Base-by-base conservation (phyloP, 2,797 vertebrate genomes). In the Uromys caudimaculatus region DNA sequence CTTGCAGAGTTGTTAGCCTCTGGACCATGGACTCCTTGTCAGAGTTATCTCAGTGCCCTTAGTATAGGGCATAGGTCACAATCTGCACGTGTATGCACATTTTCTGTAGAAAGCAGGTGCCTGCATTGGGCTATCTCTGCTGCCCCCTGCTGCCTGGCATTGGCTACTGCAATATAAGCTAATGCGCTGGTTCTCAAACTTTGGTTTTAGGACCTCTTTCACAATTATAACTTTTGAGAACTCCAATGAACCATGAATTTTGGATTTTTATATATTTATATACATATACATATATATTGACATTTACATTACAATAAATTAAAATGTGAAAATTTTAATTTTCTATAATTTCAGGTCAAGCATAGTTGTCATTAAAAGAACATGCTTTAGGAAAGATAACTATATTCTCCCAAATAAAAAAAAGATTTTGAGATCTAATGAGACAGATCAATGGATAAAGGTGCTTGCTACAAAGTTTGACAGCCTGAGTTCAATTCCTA, bases 71-170 rank as follows among this genome's bases (percentile, higher is more conserved):
- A 1, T 23, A 58, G 54, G 67, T 50, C 67, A 69, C 52, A 47
- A 47, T 54, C 76, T 27, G 21, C 1, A 14, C 35, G 8, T 1
- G 7, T 32, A 21, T 6, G n/a, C 0, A n/a, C 47, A 5, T 24
- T 82, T 47, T 11, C 77, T 19, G 16, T 38, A 62, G 77, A 54
- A 77, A 35, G 35, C 2, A 14, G 17, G 4, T 13, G 8, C 76
- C n/a, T 38, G 82, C 79, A 73, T 96, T 86, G 84, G 79, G 13
- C 83, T 71, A 86, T 90, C 76, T 97, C 92, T 97, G 93, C 96
- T 91, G 94, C 94, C 96, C 64, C 47, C 97, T 98, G 86, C 94
- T 97, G 97, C 17, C 44, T 24, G 7, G 58, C 4, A 9, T 32
- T 90, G 52, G 69, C 69, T 92, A 79, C 56, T 91, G 64, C 82